These are phyloP conservation scores for Ambastaia sidthimunki DNA, from an alignment of 2,797 vertebrate species.

Conservation along the genomic window DNA sequence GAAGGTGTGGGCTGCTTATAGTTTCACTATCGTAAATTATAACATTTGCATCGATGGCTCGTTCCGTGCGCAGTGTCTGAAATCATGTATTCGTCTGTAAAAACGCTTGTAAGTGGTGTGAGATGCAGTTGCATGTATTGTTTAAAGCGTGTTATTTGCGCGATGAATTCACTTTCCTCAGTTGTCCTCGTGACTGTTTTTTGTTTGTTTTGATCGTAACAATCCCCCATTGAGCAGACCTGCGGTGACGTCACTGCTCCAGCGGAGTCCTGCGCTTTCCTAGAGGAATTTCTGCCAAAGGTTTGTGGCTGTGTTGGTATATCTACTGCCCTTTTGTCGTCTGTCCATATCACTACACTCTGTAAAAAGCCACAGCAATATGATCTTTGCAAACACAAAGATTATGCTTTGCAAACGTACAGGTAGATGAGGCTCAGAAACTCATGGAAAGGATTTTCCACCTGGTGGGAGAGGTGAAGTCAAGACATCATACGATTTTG, in stretches of 20 bases:
- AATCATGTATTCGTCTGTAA: too few species aligned
- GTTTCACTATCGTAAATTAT: constrained; percentile 8
- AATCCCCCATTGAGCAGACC: not conserved
- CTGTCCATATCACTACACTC: not conserved
- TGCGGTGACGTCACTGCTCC: not conserved
- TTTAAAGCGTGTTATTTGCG: not conserved
- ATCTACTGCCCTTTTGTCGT: not conserved
- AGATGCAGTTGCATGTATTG: too few species aligned
- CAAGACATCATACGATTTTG: constrained; percentile 82
- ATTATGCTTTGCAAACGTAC: not conserved
- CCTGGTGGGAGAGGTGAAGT: constrained; percentile 83
- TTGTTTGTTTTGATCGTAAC: constrained; percentile 1
- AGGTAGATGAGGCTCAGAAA: constrained; percentile 86
- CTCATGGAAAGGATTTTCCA: constrained; percentile 79
- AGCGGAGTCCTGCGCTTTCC: constrained; percentile 5
- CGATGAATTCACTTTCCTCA: not conserved
- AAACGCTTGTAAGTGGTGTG: not conserved
- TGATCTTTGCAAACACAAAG: not conserved
- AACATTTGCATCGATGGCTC: not conserved
- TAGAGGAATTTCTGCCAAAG: constrained; percentile 29
- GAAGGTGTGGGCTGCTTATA: not conserved
- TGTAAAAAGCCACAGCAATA: too few species aligned
- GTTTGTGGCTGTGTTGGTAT: not conserved
- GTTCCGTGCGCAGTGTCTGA: too few species aligned
- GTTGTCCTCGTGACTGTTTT: not conserved